phyloP scores from a whole-genome alignment of 2,113 vertebrate genomes.

The Misgurnus mizolepis region DNA sequence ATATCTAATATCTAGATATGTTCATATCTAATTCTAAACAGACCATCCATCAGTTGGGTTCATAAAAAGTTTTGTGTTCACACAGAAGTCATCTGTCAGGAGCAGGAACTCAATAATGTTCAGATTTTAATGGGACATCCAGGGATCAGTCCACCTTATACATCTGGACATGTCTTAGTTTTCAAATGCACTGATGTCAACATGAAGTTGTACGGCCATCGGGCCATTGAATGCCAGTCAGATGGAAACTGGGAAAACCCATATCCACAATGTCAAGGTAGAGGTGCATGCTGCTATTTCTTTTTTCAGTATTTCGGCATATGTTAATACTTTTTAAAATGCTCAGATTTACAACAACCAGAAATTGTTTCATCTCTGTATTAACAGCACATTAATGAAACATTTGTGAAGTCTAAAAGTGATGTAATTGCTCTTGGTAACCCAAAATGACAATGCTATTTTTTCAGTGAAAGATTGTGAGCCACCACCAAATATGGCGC shows the following conservation, averaged over 20 bases:
- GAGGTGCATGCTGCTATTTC: constrained; percentile 9
- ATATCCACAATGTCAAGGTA: constrained; percentile 78
- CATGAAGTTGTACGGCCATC: constrained; percentile 53
- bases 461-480: background rate
- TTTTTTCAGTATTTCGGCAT: background rate
- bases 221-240: constrained; percentile 71
- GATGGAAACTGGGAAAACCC: constrained; percentile 71
- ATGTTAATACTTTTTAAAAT: background rate
- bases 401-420: background rate
- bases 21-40: background rate
- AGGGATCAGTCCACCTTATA: constrained; percentile 2
- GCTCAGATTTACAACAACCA: too few relatives aligned
- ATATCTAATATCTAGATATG: background rate
- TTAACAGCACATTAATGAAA: too few relatives aligned
- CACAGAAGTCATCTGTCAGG: constrained; percentile 12
- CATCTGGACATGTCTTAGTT: constrained; percentile 70
- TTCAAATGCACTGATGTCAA: constrained; percentile 69
- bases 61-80: background rate
- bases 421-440: background rate
- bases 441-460: background rate
- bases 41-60: too few relatives aligned
- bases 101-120: background rate
- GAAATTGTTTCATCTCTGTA: too few relatives aligned
- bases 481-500: background rate
- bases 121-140: constrained; percentile 16